Evolutionary conservation across 2,888 invertebrate species (phyloP), one percentile per base, ranked within the genome.

Genomic region (Dorcus parallelipipedus): DNA sequence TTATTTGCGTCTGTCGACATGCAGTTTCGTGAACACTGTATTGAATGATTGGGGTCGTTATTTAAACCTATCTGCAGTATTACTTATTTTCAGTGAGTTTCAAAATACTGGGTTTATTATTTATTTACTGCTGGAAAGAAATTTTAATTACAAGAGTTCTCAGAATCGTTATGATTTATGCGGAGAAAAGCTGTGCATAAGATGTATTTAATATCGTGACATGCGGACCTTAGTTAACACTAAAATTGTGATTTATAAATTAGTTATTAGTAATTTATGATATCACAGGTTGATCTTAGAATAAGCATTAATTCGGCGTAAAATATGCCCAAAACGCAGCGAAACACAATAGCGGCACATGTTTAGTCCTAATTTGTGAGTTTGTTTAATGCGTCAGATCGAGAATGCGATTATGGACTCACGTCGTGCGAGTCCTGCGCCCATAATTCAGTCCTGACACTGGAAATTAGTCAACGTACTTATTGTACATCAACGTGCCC

Each of bases 331-430:
- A 54, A 54, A 64, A 62, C 61, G 66, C 68, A 69, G 71, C 70
- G 67, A 71, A 72, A 70, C 69, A 71, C 69, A 71, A 68, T 67
- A 67, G 69, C 65, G 67, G 71, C 73, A 72, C 72, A 73, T 73
- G 74, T 74, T 75, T 72, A 69, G 67, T 70, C 71, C 71, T 71
- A 73, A 74, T 71, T 74, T 74, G 73, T 74, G 73, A 71, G 73
- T 73, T 73, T 73, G 74, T 73, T 71, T 70, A 68, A 66, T 70
- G 65, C 67, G 65, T 67, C 68, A 73, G 74, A 74, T 74, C 71
- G 67, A 65, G 69, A 68, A 68, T 68, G 69, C 68, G 75, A 75
- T 75, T 74, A 70, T 68, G 66, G 65, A 64, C 67, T 70, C 66
- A 63, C 67, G 68, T 67, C 62, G 67, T 63, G 67, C 69, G 59